Percentiles rank a stretch among this genome's conserved stretches.
Conservation (phyloP, 1,140 invertebrate species). For the Drosophila insularis region DNA sequence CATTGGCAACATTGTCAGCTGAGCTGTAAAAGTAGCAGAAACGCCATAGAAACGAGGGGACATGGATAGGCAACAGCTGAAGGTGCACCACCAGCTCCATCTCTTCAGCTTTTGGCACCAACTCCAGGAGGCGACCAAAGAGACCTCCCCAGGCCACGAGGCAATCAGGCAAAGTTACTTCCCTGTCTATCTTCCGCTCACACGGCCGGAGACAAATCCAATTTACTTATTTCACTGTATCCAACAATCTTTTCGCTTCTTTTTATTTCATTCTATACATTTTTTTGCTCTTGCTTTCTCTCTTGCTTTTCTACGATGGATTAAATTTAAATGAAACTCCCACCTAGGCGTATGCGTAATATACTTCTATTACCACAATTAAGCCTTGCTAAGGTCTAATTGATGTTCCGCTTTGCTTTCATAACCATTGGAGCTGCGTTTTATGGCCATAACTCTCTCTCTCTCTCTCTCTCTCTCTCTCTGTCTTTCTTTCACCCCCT, state of each 20-base stretch:
- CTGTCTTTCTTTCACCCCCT: not conserved
- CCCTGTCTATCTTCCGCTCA: not conserved
- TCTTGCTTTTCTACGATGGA: not conserved
- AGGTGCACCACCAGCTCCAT: conserved; percentile 41
- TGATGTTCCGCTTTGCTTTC: conserved; percentile 37
- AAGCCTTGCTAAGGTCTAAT: conserved; percentile 41
- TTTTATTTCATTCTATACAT: conserved; percentile 17
- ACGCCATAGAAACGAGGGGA: conserved; percentile 42
- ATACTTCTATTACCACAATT: conserved; percentile 50
- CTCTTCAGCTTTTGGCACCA: not conserved
- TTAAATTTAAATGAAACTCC: conserved; percentile 33
- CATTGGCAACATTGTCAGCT: conserved; percentile 80
- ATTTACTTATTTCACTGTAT: conserved; percentile 69
- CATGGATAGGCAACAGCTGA: conserved; percentile 32
- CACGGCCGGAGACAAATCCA: conserved; percentile 57
- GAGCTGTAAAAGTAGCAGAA: conserved; percentile 77
- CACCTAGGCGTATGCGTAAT: conserved; percentile 48
- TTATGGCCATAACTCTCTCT: conserved; percentile 25
- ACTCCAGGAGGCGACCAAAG: conserved; percentile 36
- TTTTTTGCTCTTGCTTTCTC: not conserved
- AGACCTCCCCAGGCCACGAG: conserved; percentile 58
- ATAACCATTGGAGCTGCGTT: conserved; percentile 17
- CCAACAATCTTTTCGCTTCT: not conserved
- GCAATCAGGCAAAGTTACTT: conserved; percentile 76
- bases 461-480: conserved; percentile 13